Evolutionary conservation across 2,888 invertebrate genomes (phyloP).

Genomic region (Pterostichus niger): DNA sequence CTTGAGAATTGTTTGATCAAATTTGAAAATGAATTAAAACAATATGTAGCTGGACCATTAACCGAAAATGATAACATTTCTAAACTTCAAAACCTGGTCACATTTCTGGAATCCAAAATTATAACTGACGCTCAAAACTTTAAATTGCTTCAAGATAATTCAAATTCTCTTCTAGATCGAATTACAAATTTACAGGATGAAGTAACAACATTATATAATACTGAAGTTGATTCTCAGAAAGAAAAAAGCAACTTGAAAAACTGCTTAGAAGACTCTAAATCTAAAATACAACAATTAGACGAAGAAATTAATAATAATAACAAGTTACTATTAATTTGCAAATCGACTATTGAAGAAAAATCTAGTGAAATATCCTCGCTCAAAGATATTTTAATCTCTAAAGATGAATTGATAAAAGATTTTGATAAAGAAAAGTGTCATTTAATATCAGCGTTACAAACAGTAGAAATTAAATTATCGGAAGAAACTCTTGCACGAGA

Average conservation of each 20-base stretch:
- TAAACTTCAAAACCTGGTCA: not conserved
- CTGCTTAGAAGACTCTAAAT: conserved; percentile 25
- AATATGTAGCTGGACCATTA: not conserved
- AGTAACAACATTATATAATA: not conserved
- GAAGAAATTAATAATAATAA: conserved; percentile 37
- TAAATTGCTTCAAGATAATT: conserved; percentile 29
- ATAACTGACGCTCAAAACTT: not conserved
- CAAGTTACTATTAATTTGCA: conserved; percentile 7
- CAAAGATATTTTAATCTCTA: not conserved
- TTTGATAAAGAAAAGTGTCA: conserved; percentile 1
- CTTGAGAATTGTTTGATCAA: not conserved
- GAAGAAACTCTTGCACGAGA: not conserved
- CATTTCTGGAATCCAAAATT: conserved; percentile 6
- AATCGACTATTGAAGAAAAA: conserved; percentile 28
- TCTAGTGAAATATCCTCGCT: conserved; percentile 3
- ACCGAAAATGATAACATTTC: not conserved
- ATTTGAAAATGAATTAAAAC: conserved; percentile 12
- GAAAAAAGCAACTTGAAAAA: conserved; percentile 12
- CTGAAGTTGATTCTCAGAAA: conserved; percentile 1
- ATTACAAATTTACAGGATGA: conserved; percentile 30
- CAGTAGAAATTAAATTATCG: not conserved
- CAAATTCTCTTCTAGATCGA: not conserved
- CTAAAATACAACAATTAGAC: conserved; percentile 37
- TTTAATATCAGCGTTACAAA: not conserved
- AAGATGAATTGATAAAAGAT: not conserved